phyloP scores from a whole-genome alignment of 2,113 vertebrate species.

The Rhagologus leucostigma region DNA sequence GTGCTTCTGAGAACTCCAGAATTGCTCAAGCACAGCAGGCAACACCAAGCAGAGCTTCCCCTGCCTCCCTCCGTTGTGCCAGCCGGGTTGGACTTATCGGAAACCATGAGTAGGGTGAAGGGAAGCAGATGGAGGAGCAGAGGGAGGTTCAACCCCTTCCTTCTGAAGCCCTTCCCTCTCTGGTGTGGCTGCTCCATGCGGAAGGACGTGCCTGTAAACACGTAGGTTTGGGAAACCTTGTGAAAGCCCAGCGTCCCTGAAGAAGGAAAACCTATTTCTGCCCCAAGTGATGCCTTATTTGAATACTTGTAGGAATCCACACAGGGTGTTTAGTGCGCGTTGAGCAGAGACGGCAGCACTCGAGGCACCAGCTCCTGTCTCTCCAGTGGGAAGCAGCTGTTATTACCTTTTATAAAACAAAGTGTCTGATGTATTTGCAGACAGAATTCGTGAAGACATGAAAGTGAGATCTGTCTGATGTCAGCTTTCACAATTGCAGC shows the following conservation, averaged over 20 bases:
- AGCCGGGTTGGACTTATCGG: not conserved
- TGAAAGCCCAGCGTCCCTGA: not conserved
- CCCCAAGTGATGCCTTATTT: not conserved
- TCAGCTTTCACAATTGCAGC: not conserved
- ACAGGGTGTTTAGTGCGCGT: accelerated
- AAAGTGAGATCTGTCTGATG: not conserved
- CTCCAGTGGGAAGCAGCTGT: not conserved
- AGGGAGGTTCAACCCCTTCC: not conserved
- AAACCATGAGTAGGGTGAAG: not conserved
- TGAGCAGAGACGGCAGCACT: not conserved
- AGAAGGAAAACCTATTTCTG: not conserved
- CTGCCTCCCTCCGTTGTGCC: not conserved
- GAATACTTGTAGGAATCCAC: not conserved
- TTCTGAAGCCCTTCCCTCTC: not conserved
- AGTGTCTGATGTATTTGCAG: not conserved
- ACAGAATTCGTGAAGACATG: not conserved
- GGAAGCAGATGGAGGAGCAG: not conserved
- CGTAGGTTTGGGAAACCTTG: not conserved
- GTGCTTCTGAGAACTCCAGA: constrained; percentile 13
- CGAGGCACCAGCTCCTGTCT: not conserved
- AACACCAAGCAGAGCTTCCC: not conserved
- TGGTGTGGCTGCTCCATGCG: not conserved
- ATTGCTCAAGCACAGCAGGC: constrained; percentile 7
- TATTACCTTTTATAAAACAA: not conserved
- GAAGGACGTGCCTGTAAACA: not conserved